Conservation (phyloP, 2,113 vertebrate species). For the Spea multiplicata region DNA sequence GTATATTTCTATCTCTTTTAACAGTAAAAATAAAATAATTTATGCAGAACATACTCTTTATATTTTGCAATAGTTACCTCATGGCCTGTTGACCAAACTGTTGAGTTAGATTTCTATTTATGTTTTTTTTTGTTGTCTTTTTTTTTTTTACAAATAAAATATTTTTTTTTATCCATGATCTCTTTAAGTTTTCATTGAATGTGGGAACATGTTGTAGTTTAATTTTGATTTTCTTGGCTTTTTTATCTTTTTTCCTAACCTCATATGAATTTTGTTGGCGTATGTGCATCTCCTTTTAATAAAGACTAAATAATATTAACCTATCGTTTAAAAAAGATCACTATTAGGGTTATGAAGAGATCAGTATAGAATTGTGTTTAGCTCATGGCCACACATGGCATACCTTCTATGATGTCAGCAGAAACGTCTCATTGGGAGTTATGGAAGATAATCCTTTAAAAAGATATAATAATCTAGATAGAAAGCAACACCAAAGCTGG, state of each 20-base stretch:
- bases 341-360: too few species aligned
- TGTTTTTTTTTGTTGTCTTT: conserved; percentile 81
- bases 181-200: conserved; percentile 42
- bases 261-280: too few species aligned
- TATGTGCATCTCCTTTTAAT: too few species aligned
- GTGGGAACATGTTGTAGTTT: neutral
- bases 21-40: conserved; percentile 59
- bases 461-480: too few species aligned
- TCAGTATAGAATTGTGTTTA: too few species aligned
- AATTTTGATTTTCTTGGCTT: neutral
- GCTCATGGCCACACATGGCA: too few species aligned
- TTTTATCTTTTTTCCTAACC: neutral
- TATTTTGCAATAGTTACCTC: conserved; percentile 90
- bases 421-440: too few species aligned
- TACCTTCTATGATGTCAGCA: too few species aligned
- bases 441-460: too few species aligned
- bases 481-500: too few species aligned
- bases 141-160: conserved; percentile 91
- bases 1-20: conserved; percentile 69
- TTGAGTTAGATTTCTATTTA: conserved; percentile 87
- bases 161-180: conserved; percentile 66
- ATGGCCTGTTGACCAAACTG: conserved; percentile 84
- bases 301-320: too few species aligned
- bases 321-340: too few species aligned
- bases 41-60: conserved; percentile 71